Percentiles rank a stretch among this genome's conserved stretches.
These are phyloP conservation scores for Clunio marinus DNA, from an alignment of 2,888 invertebrate genomes.

Conservation along the genomic window DNA sequence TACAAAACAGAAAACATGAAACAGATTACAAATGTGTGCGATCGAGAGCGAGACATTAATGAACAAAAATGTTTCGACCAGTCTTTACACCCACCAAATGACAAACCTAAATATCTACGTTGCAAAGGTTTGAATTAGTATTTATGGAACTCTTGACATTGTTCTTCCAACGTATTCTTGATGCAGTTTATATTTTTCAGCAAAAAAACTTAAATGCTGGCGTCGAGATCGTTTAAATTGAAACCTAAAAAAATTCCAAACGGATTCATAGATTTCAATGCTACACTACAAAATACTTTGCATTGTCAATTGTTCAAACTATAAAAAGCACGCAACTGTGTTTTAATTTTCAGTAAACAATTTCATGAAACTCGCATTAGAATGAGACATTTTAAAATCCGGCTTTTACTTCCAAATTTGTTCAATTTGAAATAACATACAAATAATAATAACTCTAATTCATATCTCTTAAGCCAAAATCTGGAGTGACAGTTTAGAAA, in stretches of 20 bases:
- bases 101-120: not conserved
- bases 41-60: not conserved
- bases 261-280: no score
- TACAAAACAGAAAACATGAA: no score
- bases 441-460: not conserved
- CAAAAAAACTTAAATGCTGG: no score
- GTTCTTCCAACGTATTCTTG: no score
- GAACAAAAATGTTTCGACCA: not conserved
- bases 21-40: not conserved
- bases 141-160: not conserved
- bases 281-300: no score
- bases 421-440: not conserved
- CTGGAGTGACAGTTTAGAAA: no score
- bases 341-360: not conserved
- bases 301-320: no score
- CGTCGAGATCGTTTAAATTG: no score
- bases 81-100: not conserved
- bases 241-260: no score
- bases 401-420: not conserved
- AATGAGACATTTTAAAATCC: not conserved
- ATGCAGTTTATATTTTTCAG: no score
- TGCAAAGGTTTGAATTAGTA: not conserved
- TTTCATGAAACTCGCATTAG: slow-evolving; percentile 1
- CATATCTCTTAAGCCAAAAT: no score
- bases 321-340: no score